phyloP scores from a whole-genome alignment of 2,888 invertebrate species.

The Nephrotoma flavescens region DNA sequence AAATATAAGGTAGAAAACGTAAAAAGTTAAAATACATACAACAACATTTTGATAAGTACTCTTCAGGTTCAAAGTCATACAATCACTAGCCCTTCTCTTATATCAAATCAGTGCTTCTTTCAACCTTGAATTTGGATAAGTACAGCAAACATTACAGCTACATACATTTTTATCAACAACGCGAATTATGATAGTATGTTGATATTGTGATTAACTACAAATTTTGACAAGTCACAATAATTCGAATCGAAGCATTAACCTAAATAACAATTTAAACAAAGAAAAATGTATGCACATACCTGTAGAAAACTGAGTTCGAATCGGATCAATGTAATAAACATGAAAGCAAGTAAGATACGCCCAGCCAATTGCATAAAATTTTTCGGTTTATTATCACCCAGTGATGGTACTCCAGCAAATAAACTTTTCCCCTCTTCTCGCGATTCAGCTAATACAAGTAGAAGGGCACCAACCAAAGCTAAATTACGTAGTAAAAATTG shows the following conservation, averaged over 20 bases:
- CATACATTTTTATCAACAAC: background rate
- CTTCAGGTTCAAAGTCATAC: no score
- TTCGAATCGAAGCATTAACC: background rate
- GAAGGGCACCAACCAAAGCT: slow-evolving; percentile 91
- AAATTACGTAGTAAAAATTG: slow-evolving; percentile 93
- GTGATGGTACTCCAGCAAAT: slow-evolving; percentile 86
- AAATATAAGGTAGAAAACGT: no score
- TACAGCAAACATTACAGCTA: background rate
- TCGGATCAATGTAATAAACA: slow-evolving; percentile 93
- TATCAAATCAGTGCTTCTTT: background rate
- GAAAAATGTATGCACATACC: slow-evolving; percentile 33
- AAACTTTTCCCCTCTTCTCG: slow-evolving; percentile 84
- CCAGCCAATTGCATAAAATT: slow-evolving; percentile 93
- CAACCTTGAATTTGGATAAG: background rate
- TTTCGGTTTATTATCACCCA: slow-evolving; percentile 93
- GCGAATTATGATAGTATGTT: background rate
- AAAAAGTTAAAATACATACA: no score
- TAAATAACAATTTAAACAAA: background rate
- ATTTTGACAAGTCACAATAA: background rate
- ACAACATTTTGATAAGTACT: no score
- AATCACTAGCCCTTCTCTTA: background rate
- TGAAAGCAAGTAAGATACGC: slow-evolving; percentile 88
- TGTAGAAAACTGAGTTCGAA: slow-evolving; percentile 84
- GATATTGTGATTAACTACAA: background rate
- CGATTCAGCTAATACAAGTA: slow-evolving; percentile 92